Percentiles rank a stretch among this genome's conserved stretches.
These are phyloP conservation scores for Sphenopsis melanotis DNA, from an alignment of 2,797 vertebrate species.

Conservation along the genomic window DNA sequence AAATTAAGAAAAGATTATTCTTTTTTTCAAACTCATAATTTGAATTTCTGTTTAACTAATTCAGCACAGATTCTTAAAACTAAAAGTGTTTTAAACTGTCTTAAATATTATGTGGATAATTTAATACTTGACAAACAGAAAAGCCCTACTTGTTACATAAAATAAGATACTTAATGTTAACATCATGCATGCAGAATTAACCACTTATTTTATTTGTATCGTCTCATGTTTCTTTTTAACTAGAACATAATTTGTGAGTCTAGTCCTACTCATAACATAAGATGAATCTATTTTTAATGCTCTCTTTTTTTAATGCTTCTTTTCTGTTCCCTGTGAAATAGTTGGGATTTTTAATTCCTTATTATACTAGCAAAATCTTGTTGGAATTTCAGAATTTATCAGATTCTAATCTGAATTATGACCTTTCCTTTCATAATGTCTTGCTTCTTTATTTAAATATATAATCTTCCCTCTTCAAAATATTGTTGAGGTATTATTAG, in stretches of 20 bases:
- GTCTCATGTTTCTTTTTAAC: not conserved
- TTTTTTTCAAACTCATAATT: not conserved
- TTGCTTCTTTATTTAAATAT: not conserved
- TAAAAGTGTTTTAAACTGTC: not conserved
- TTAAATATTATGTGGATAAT: not conserved
- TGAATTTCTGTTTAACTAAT: not conserved
- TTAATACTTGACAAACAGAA: not conserved
- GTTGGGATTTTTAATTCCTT: not conserved
- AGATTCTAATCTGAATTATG: not conserved
- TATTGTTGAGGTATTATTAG: not conserved
- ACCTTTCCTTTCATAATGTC: not conserved
- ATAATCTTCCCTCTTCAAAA: not conserved
- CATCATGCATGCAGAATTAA: not conserved
- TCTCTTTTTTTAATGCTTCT: not conserved
- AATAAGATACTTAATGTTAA: not conserved
- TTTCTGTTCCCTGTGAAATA: not conserved
- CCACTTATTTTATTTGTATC: not conserved
- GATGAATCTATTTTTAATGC: not conserved
- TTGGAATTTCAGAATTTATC: not conserved
- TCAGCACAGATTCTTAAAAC: not conserved
- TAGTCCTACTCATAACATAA: not conserved
- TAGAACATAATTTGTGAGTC: not conserved
- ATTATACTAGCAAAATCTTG: not conserved
- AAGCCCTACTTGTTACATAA: not conserved
- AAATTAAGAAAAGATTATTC: not conserved